phyloP scores from a whole-genome alignment of 2,888 invertebrate genomes.

The Rotaria sp. region DNA sequence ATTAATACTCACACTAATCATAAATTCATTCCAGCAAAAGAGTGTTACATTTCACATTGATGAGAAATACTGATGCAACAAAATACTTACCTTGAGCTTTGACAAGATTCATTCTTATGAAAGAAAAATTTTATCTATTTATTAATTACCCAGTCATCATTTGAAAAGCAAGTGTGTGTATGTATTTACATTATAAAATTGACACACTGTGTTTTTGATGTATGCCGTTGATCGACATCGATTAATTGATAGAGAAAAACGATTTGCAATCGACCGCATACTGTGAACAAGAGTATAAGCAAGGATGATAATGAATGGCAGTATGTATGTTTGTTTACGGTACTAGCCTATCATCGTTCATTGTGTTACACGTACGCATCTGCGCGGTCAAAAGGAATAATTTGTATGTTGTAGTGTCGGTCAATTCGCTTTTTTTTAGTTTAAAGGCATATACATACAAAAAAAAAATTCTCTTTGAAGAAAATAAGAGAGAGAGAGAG shows the following conservation, averaged over 20 bases:
- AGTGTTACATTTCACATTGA: constrained; percentile 4
- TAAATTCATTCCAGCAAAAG: constrained; percentile 8
- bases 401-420: background rate
- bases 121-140: background rate
- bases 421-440: background rate
- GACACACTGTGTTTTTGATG: constrained; percentile 24
- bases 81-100: constrained; percentile 16
- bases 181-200: background rate
- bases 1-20: background rate
- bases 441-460: background rate
- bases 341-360: background rate
- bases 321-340: constrained; percentile 12
- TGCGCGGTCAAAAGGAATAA: constrained; percentile 18
- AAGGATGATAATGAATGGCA: background rate
- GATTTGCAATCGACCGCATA: constrained; percentile 10
- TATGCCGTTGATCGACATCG: constrained; percentile 22
- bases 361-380: background rate
- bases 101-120: background rate
- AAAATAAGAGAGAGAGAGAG: background rate
- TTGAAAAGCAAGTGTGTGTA: background rate
- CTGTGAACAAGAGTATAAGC: constrained; percentile 24
- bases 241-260: constrained; percentile 8
- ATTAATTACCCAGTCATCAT: constrained; percentile 4
- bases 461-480: constrained; percentile 18
- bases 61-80: constrained; percentile 2